Evolutionary conservation across 2,888 invertebrate genomes (phyloP).

Genomic region (Amiota minor): DNA sequence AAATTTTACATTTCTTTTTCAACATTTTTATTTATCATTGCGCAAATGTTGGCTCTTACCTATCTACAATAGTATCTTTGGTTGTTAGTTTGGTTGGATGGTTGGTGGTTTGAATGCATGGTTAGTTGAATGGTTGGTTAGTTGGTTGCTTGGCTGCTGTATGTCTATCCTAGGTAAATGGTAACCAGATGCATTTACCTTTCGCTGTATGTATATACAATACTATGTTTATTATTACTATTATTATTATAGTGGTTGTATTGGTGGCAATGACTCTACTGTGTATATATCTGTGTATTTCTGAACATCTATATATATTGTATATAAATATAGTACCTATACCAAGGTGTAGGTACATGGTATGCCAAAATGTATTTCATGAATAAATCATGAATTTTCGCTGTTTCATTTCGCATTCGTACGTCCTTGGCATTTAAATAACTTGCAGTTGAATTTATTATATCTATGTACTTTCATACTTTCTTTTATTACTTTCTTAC

Average conservation of each 20-base stretch:
- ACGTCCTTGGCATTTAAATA: constrained; percentile 22
- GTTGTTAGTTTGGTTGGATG: too few relatives aligned
- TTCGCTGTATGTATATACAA: not conserved
- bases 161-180: not conserved
- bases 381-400: constrained; percentile 21
- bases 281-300: not conserved
- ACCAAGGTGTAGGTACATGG: too few relatives aligned
- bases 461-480: constrained; percentile 1
- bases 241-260: not conserved
- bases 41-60: not conserved
- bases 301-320: not conserved
- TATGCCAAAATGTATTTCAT: constrained; percentile 13
- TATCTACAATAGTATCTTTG: too few relatives aligned
- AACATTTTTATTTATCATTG: constrained; percentile 12
- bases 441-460: constrained; percentile 22
- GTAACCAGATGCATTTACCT: not conserved
- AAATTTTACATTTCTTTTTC: constrained; percentile 15
- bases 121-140: not conserved
- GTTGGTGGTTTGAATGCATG: too few relatives aligned
- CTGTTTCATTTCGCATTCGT: constrained; percentile 4
- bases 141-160: not conserved
- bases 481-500: not conserved
- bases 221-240: not conserved
- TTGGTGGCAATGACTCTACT: not conserved
- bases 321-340: too few relatives aligned